Conservation (phyloP, 2,797 vertebrate species). For the Gastrophryne carolinensis region DNA sequence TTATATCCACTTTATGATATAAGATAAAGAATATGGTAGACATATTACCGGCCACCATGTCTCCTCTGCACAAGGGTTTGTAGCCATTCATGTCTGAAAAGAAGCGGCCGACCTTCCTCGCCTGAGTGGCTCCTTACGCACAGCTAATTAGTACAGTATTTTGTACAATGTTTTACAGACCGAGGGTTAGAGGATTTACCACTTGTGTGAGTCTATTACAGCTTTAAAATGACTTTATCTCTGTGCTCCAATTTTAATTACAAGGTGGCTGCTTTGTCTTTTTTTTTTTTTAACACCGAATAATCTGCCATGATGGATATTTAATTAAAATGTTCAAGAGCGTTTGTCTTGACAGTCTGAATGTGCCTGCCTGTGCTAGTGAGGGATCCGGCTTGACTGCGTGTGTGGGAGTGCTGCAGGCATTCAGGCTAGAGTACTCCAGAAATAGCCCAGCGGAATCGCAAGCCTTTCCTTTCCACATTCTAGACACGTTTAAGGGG, state of each 20-base stretch:
- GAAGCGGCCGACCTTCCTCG: constrained; percentile 4
- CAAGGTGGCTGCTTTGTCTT: constrained; percentile 19
- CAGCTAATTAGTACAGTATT: not conserved
- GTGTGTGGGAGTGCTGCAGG: constrained; percentile 39
- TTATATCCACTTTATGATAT: too few species aligned
- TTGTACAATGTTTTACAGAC: not conserved
- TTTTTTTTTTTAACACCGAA: constrained; percentile 16
- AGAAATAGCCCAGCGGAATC: constrained; percentile 36
- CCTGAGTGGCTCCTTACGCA: constrained; percentile 9
- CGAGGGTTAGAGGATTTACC: not conserved
- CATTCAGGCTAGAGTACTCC: constrained; percentile 31
- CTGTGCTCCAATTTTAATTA: constrained; percentile 23
- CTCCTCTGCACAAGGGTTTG: not conserved
- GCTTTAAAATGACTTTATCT: constrained; percentile 28
- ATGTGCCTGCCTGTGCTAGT: not conserved
- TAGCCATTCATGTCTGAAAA: not conserved
- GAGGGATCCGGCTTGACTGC: constrained; percentile 26
- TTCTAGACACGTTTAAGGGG: not conserved
- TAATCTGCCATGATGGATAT: constrained; percentile 34
- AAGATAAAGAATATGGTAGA: not conserved
- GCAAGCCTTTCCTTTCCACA: constrained; percentile 6
- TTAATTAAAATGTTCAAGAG: constrained; percentile 38
- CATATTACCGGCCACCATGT: not conserved
- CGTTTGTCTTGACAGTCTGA: constrained; percentile 34
- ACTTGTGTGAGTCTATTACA: constrained; percentile 18